Evolutionary conservation across 2,888 invertebrate species (phyloP).

Genomic region (Copidosoma aretas): DNA sequence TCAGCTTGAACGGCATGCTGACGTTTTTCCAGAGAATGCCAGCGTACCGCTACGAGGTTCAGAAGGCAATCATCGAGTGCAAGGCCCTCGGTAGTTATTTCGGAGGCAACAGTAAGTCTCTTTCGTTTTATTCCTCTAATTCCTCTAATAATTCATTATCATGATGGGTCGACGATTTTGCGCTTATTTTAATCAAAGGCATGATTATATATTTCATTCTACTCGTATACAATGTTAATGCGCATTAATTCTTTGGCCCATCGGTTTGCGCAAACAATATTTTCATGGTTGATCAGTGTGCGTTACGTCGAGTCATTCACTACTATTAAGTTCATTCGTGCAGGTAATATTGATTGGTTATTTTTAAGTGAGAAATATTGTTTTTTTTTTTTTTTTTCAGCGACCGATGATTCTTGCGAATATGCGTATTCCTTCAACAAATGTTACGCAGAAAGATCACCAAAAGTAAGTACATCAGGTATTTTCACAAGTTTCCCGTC

Average conservation of each 20-base stretch:
- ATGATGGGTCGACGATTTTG: background rate
- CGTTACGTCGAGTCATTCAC: too few species aligned
- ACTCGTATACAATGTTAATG: too few species aligned
- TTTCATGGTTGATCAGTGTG: too few species aligned
- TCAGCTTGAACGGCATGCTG: constrained; percentile 56
- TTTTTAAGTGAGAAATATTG: too few species aligned
- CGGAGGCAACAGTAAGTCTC: too few species aligned
- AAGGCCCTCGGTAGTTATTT: constrained; percentile 52
- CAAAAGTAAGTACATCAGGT: constrained; percentile 48
- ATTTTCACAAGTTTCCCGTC: background rate
- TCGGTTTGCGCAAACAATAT: too few species aligned
- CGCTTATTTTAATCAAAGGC: too few species aligned
- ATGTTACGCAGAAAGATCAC: constrained; percentile 56
- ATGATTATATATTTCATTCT: too few species aligned
- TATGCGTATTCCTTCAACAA: constrained; percentile 59
- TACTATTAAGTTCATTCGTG: too few species aligned
- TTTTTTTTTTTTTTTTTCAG: constrained; percentile 46
- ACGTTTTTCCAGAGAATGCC: constrained; percentile 59
- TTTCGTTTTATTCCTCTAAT: background rate
- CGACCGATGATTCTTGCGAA: constrained; percentile 57
- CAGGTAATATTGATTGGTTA: too few species aligned
- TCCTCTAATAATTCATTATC: too few species aligned
- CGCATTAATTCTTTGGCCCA: too few species aligned
- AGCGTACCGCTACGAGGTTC: constrained; percentile 57
- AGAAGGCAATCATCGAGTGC: constrained; percentile 54